These are phyloP conservation scores for Doris montereyensis DNA, from an alignment of 2,888 invertebrate species.

Conservation along the genomic window DNA sequence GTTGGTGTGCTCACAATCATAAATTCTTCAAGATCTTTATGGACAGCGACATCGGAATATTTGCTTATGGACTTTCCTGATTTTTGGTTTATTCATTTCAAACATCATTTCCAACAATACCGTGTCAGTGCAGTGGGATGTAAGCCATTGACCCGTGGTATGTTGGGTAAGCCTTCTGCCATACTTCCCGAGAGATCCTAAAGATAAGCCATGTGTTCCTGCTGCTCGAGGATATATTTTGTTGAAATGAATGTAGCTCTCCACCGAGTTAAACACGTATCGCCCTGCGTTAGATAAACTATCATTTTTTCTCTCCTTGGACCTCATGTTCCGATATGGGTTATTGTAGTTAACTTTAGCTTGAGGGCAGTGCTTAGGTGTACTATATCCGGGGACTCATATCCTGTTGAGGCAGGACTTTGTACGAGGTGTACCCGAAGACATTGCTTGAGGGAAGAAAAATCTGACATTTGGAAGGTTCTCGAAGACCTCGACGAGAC, in stretches of 20 bases:
- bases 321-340: slow-evolving; percentile 54
- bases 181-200: not conserved
- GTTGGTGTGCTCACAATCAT: slow-evolving; percentile 46
- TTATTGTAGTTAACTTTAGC: slow-evolving; percentile 51
- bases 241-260: slow-evolving; percentile 53
- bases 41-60: slow-evolving; percentile 53
- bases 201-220: not conserved
- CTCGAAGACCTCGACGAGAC: not conserved
- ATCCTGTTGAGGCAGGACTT: not conserved
- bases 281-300: slow-evolving; percentile 45
- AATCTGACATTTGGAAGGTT: not conserved
- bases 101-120: slow-evolving; percentile 60
- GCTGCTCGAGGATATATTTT: slow-evolving; percentile 42
- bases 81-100: slow-evolving; percentile 50
- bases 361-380: not conserved
- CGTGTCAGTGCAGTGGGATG: slow-evolving; percentile 59
- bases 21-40: slow-evolving; percentile 55
- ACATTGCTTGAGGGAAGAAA: slow-evolving; percentile 32
- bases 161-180: not conserved
- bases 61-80: slow-evolving; percentile 39
- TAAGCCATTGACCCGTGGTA: slow-evolving; percentile 49
- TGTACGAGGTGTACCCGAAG: slow-evolving; percentile 37
- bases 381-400: slow-evolving; percentile 40
- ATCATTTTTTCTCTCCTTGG: slow-evolving; percentile 49
- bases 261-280: slow-evolving; percentile 50